These are phyloP conservation scores for Alces alces DNA, from an alignment of 2,113 vertebrate genomes.

Conservation along the genomic window DNA sequence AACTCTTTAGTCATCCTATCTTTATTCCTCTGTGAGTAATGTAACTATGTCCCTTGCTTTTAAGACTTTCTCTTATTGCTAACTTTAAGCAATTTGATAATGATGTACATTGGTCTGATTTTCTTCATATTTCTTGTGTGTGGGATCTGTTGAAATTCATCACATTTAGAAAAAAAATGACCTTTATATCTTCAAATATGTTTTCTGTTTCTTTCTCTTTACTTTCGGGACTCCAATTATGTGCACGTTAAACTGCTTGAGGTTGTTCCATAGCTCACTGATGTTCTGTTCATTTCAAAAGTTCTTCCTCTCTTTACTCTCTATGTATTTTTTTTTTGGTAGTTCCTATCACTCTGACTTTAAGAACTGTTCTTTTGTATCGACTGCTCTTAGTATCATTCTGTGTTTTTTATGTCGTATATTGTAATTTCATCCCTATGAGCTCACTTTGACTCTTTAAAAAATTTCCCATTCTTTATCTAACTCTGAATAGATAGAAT, in stretches of 20 bases:
- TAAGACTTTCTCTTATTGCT: background rate
- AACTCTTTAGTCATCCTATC: background rate
- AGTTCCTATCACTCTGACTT: background rate
- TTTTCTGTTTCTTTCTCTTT: background rate
- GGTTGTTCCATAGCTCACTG: background rate
- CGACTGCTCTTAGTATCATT: background rate
- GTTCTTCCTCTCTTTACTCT: background rate
- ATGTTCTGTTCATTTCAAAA: background rate
- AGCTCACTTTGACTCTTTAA: background rate
- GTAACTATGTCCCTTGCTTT: background rate
- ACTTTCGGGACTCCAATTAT: background rate
- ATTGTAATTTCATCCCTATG: background rate
- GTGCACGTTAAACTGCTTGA: background rate
- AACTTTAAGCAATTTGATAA: background rate
- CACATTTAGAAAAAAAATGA: background rate
- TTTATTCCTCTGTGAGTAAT: background rate
- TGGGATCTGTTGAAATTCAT: background rate
- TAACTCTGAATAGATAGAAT: background rate
- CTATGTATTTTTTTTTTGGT: background rate
- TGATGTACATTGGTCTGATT: background rate
- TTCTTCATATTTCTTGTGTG: background rate
- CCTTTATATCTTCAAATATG: background rate
- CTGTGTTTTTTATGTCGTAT: background rate
- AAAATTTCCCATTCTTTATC: background rate
- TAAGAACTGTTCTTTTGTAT: background rate